These are phyloP conservation scores for Thumatha senex DNA, from an alignment of 2,888 invertebrate genomes.

Conservation along the genomic window DNA sequence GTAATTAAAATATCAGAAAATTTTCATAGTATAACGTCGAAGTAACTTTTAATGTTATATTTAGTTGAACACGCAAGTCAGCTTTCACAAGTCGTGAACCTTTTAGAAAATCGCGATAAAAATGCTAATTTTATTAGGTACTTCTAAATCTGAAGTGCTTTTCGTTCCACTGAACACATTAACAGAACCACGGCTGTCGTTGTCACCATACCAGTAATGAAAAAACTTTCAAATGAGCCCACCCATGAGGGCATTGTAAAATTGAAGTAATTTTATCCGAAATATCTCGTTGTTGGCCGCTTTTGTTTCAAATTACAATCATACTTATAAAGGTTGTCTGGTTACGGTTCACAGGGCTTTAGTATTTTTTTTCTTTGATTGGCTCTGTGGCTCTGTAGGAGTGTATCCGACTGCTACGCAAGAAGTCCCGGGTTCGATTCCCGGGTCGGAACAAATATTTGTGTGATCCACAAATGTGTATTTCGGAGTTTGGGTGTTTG, in stretches of 20 bases:
- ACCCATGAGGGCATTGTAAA: constrained; percentile 35
- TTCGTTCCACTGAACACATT: constrained; percentile 40
- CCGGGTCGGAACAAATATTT: too few relatives aligned
- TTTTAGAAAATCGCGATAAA: constrained; percentile 36
- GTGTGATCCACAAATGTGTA: too few relatives aligned
- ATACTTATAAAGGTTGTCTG: too few relatives aligned
- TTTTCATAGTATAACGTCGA: constrained; percentile 13
- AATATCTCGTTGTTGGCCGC: too few relatives aligned
- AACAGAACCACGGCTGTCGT: constrained; percentile 31
- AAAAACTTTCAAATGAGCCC: constrained; percentile 53
- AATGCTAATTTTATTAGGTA: constrained; percentile 45
- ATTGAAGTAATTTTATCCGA: constrained; percentile 28
- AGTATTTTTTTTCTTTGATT: too few relatives aligned
- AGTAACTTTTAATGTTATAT: constrained; percentile 21
- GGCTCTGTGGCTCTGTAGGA: too few relatives aligned
- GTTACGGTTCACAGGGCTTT: too few relatives aligned
- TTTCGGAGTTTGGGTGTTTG: too few relatives aligned
- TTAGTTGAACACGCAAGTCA: constrained; percentile 23
- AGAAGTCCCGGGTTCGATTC: too few relatives aligned
- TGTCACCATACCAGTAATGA: constrained; percentile 45
- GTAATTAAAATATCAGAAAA: constrained; percentile 1
- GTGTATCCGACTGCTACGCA: too few relatives aligned
- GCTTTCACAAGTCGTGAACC: constrained; percentile 32
- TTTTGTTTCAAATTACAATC: too few relatives aligned
- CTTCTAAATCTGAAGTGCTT: constrained; percentile 39